These are phyloP conservation scores for Lasioglossum pauxillum DNA, from an alignment of 2,888 invertebrate genomes.

Conservation along the genomic window DNA sequence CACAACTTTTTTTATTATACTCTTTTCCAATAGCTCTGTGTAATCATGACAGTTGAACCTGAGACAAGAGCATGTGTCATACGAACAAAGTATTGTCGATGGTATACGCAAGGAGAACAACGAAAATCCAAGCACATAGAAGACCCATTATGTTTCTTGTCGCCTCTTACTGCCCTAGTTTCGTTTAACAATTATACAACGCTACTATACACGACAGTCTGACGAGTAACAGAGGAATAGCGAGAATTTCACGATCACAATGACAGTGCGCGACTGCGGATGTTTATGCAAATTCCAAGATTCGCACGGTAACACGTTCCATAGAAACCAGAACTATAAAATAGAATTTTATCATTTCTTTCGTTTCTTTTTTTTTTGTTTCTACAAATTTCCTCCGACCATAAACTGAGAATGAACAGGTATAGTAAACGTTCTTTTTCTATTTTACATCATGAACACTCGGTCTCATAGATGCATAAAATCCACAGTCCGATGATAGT, in stretches of 20 bases:
- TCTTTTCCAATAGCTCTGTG: conserved; percentile 17
- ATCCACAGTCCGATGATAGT: background rate
- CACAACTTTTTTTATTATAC: conserved; percentile 9
- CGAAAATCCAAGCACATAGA: conserved; percentile 30
- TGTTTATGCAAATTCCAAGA: conserved; percentile 6
- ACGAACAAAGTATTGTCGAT: conserved; percentile 39
- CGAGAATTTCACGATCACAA: conserved; percentile 24
- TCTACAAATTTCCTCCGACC: background rate
- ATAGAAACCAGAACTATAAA: background rate
- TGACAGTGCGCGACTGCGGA: background rate
- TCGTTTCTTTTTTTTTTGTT: background rate
- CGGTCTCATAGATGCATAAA: background rate
- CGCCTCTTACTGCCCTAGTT: conserved; percentile 14
- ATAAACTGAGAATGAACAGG: background rate
- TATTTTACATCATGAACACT: background rate
- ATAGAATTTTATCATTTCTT: background rate
- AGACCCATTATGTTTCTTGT: conserved; percentile 1
- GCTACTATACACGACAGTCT: conserved; percentile 18
- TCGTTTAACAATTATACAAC: conserved; percentile 28
- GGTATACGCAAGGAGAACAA: conserved; percentile 43
- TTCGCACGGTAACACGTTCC: background rate
- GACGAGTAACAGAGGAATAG: conserved; percentile 25
- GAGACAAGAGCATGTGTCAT: conserved; percentile 11
- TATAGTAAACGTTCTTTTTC: background rate
- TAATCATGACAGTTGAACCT: conserved; percentile 20